These are phyloP conservation scores for Rhodeus uyekii DNA, from an alignment of 2,797 vertebrate species.

Conservation along the genomic window DNA sequence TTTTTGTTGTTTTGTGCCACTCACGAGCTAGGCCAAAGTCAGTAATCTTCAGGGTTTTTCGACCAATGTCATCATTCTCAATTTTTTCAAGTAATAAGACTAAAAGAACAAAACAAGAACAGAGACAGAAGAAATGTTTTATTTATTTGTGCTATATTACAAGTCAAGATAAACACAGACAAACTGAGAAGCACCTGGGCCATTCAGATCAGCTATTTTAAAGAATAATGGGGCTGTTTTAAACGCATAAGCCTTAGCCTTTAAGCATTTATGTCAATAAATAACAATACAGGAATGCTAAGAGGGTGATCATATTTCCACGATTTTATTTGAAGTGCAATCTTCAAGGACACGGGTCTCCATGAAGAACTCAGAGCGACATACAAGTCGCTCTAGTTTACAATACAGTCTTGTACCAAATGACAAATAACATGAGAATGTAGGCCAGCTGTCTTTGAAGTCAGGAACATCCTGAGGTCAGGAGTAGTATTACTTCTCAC, in stretches of 20 bases:
- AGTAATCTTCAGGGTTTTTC: conserved; percentile 96
- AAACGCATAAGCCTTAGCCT: background rate
- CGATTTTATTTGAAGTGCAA: conserved; percentile 29
- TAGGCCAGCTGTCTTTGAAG: conserved; percentile 28
- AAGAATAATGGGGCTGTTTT: conserved; percentile 23
- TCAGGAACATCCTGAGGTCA: conserved; percentile 27
- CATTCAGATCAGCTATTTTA: background rate
- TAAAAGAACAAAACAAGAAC: conserved; percentile 64
- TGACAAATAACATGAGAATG: conserved; percentile 38
- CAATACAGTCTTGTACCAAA: conserved; percentile 21
- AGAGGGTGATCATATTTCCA: conserved; percentile 30
- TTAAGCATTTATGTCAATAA: conserved; percentile 18
- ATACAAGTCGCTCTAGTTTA: conserved; percentile 24
- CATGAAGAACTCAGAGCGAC: conserved; percentile 8
- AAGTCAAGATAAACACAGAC: background rate
- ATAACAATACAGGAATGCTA: conserved; percentile 45
- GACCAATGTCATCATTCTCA: conserved; percentile 89
- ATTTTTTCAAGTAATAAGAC: conserved; percentile 95
- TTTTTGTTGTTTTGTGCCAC: conserved; percentile 96
- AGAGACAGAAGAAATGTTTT: background rate
- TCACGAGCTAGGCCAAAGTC: conserved; percentile 95
- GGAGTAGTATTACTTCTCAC: conserved; percentile 16
- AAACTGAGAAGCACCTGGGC: background rate
- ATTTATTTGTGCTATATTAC: background rate
- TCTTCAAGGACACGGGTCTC: conserved; percentile 25